Conservation (phyloP, 1,140 invertebrate genomes). For the Trichonephila clavata region DNA sequence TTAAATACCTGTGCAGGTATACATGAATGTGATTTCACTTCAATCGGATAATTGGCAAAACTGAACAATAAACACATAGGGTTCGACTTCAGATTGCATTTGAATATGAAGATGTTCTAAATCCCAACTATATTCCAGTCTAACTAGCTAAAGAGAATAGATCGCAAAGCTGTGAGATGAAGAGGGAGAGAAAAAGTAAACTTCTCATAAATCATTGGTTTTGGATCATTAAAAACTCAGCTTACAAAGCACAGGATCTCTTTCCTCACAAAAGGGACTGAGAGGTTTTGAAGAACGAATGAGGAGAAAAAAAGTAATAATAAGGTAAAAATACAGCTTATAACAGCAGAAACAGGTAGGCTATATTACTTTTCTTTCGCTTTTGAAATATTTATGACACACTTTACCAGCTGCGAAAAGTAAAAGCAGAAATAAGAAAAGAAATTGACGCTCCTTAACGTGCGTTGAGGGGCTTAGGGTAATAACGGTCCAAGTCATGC, state of each 20-base stretch:
- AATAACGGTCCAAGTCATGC: neutral
- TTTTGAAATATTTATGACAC: conserved; percentile 69
- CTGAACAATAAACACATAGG: too few relatives aligned
- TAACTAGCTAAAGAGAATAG: neutral
- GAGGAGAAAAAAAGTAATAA: neutral
- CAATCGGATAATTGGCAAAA: too few relatives aligned
- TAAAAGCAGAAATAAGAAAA: conserved; percentile 25
- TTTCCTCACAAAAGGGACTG: neutral
- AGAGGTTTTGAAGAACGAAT: neutral
- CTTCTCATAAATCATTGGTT: conserved; percentile 42
- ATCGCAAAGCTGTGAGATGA: neutral
- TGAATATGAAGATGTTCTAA: too few relatives aligned
- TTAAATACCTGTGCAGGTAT: too few relatives aligned
- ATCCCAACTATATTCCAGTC: neutral
- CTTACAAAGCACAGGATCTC: conserved; percentile 31
- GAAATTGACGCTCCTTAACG: conserved; percentile 50
- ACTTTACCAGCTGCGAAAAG: conserved; percentile 51
- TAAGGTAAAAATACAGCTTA: conserved; percentile 15
- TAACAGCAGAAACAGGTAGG: conserved; percentile 46
- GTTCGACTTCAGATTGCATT: too few relatives aligned
- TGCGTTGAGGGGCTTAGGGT: neutral
- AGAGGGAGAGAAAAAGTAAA: neutral
- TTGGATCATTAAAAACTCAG: neutral
- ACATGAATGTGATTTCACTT: too few relatives aligned
- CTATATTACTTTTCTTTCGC: conserved; percentile 49